Percentiles rank a stretch among this genome's conserved stretches.
phyloP scores from a whole-genome alignment of 1,140 invertebrate genomes.

The Leptinotarsa lineolata region DNA sequence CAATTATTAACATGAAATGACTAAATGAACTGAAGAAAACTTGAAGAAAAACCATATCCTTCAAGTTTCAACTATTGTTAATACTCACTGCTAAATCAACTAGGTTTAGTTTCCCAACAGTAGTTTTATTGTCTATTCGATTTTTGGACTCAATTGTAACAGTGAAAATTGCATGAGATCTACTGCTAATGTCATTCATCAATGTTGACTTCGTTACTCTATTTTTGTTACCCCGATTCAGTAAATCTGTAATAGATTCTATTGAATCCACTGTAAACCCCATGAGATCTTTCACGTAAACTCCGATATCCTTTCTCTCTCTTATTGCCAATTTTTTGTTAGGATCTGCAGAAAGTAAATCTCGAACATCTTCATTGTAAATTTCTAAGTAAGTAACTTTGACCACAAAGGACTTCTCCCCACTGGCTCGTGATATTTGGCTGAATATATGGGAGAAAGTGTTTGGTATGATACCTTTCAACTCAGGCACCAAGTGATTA shows the following conservation, averaged over 20 bases:
- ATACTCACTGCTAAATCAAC: slow-evolving; percentile 71
- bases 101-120: slow-evolving; percentile 74
- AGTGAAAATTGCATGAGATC: slow-evolving; percentile 98
- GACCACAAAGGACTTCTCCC: slow-evolving; percentile 84
- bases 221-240: slow-evolving; percentile 89
- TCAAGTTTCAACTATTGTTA: neutral
- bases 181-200: slow-evolving; percentile 97
- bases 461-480: slow-evolving; percentile 92
- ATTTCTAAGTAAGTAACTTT: slow-evolving; percentile 94
- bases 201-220: slow-evolving; percentile 85
- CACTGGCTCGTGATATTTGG: slow-evolving; percentile 80
- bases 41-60: neutral
- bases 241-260: slow-evolving; percentile 87
- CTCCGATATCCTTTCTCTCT: slow-evolving; percentile 83
- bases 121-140: slow-evolving; percentile 72
- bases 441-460: slow-evolving; percentile 97
- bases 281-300: slow-evolving; percentile 92
- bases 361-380: slow-evolving; percentile 93
- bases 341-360: slow-evolving; percentile 81
- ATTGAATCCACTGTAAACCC: slow-evolving; percentile 85
- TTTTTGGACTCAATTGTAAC: slow-evolving; percentile 95
- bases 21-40: neutral
- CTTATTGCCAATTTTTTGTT: slow-evolving; percentile 73
- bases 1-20: no score
- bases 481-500: slow-evolving; percentile 76